These are phyloP conservation scores for Panthera tigris DNA, from an alignment of 2,113 vertebrate species.

Conservation along the genomic window DNA sequence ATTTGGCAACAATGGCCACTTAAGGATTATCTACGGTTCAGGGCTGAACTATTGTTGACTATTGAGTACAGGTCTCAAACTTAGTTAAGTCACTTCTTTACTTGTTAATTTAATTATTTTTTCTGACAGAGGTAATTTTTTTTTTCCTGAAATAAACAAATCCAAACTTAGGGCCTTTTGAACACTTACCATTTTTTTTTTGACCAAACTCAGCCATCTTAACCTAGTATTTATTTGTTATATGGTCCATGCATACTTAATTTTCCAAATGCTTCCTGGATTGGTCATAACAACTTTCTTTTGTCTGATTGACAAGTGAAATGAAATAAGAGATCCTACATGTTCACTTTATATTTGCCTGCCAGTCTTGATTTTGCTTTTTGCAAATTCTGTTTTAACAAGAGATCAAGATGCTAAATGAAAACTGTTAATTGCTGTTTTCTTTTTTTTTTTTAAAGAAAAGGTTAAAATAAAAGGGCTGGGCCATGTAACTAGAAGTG, in stretches of 20 bases:
- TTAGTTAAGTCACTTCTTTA: not conserved
- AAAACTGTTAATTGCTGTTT: not conserved
- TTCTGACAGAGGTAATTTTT: not conserved
- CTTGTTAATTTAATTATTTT: not conserved
- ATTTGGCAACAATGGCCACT: not conserved
- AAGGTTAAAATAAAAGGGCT: not conserved
- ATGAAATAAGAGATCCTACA: not conserved
- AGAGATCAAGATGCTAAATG: not conserved
- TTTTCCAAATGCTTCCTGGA: not conserved
- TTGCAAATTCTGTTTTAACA: not conserved
- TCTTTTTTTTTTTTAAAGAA: not conserved
- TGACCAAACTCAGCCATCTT: not conserved
- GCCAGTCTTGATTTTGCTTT: not conserved
- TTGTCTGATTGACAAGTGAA: constrained; percentile 23
- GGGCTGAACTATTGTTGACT: not conserved
- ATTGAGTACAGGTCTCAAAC: not conserved
- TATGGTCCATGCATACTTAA: not conserved
- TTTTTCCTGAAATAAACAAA: not conserved
- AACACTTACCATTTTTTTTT: not conserved
- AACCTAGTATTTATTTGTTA: not conserved
- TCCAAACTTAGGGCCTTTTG: not conserved
- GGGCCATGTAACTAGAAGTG: not conserved
- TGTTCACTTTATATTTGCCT: not conserved
- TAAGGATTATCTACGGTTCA: not conserved
- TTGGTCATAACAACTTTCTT: not conserved